Percentiles rank a stretch among this genome's conserved stretches.
Evolutionary conservation across 2,113 vertebrate genomes (phyloP).

Genomic region (Siniperca knerii): DNA sequence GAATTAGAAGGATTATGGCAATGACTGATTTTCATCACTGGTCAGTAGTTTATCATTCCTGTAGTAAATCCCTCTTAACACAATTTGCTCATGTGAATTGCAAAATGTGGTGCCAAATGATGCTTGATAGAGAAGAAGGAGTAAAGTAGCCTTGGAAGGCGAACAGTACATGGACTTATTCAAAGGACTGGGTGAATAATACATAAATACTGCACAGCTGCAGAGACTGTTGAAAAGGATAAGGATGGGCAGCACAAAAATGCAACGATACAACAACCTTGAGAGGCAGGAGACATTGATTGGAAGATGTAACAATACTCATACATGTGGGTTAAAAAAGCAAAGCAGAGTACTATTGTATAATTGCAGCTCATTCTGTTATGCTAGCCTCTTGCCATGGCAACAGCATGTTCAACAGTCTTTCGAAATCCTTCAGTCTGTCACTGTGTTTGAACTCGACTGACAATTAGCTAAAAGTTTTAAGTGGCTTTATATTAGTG

Average conservation of each 20-base stretch:
- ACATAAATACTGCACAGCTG: slow-evolving; percentile 60
- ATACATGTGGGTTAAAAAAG: slow-evolving; percentile 49
- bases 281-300: slow-evolving; percentile 50
- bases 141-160: slow-evolving; percentile 62
- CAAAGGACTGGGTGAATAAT: slow-evolving; percentile 66
- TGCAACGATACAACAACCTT: slow-evolving; percentile 67
- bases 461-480: slow-evolving; percentile 55
- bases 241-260: slow-evolving; percentile 37
- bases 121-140: slow-evolving; percentile 61
- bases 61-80: slow-evolving; percentile 75
- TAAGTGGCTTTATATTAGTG: slow-evolving; percentile 34
- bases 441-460: slow-evolving; percentile 20
- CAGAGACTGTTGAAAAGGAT: slow-evolving; percentile 48
- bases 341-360: slow-evolving; percentile 47
- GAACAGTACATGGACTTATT: slow-evolving; percentile 44
- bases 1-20: slow-evolving; percentile 76
- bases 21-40: slow-evolving; percentile 79
- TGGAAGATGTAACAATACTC: slow-evolving; percentile 57
- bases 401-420: slow-evolving; percentile 57
- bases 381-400: slow-evolving; percentile 60
- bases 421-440: slow-evolving; percentile 43
- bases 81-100: slow-evolving; percentile 76
- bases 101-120: slow-evolving; percentile 66
- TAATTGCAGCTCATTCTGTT: slow-evolving; percentile 47
- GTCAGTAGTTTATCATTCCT: slow-evolving; percentile 80